A percentile compares a stretch with the other conserved stretches of the same genome.
Evolutionary conservation across 2,888 invertebrate genomes (phyloP).

Genomic region (Alloscopus bannaensis): DNA sequence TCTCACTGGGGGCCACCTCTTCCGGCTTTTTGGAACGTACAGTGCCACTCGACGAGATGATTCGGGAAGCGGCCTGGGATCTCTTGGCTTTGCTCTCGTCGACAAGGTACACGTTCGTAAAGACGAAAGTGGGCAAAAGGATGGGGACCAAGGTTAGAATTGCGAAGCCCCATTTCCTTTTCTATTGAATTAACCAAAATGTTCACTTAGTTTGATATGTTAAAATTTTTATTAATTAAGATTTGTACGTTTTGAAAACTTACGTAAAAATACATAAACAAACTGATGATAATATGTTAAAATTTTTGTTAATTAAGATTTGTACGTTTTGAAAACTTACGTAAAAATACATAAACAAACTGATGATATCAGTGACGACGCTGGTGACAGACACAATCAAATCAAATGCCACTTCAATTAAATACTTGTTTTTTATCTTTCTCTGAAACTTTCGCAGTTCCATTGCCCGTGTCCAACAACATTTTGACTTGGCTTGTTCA

Average conservation of each 20-base stretch:
- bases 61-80: not conserved
- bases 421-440: slow-evolving; percentile 54
- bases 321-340: slow-evolving; percentile 56
- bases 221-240: too few species aligned
- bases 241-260: too few species aligned
- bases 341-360: slow-evolving; percentile 55
- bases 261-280: slow-evolving; percentile 63
- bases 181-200: too few species aligned
- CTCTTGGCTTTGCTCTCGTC: slow-evolving; percentile 43
- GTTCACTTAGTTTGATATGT: too few species aligned
- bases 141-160: slow-evolving; percentile 66
- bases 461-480: slow-evolving; percentile 64
- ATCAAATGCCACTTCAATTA: slow-evolving; percentile 67
- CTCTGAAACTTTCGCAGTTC: slow-evolving; percentile 64
- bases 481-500: slow-evolving; percentile 17
- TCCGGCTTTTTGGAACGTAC: not conserved
- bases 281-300: too few species aligned
- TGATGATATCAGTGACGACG: slow-evolving; percentile 66
- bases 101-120: slow-evolving; percentile 69
- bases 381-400: slow-evolving; percentile 61
- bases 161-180: slow-evolving; percentile 55
- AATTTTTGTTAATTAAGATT: too few species aligned
- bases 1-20: too few species aligned
- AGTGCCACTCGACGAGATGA: not conserved
- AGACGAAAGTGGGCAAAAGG: slow-evolving; percentile 69